These are phyloP conservation scores for Eulemur rufifrons DNA, from an alignment of 2,113 vertebrate species.

Conservation along the genomic window DNA sequence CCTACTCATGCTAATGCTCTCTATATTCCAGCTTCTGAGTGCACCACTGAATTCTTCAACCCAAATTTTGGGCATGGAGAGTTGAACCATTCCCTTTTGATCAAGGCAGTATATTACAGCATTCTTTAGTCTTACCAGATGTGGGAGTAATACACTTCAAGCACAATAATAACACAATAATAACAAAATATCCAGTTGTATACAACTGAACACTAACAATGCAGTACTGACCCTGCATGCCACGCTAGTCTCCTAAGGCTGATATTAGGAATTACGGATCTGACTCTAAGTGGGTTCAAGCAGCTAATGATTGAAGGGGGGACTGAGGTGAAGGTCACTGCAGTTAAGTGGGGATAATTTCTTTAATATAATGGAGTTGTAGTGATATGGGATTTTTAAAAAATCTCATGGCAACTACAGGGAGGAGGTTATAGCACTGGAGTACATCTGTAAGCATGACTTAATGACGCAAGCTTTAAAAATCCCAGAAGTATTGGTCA, in stretches of 20 bases:
- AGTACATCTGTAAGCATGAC: neutral
- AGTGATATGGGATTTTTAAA: neutral
- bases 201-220: neutral
- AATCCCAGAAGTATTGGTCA: neutral
- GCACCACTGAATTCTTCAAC: neutral
- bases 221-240: neutral
- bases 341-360: neutral
- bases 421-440: neutral
- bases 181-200: neutral
- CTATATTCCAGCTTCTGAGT: neutral
- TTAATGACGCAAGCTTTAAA: conserved; percentile 5
- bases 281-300: neutral
- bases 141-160: neutral
- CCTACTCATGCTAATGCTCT: neutral
- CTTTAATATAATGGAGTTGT: neutral
- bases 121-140: neutral
- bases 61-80: neutral
- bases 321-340: neutral
- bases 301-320: neutral
- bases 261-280: neutral
- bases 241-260: neutral
- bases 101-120: neutral
- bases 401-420: neutral
- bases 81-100: neutral
- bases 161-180: neutral